Base-by-base conservation (phyloP, 2,888 invertebrate genomes). In the Parasteatoda lunata region DNA sequence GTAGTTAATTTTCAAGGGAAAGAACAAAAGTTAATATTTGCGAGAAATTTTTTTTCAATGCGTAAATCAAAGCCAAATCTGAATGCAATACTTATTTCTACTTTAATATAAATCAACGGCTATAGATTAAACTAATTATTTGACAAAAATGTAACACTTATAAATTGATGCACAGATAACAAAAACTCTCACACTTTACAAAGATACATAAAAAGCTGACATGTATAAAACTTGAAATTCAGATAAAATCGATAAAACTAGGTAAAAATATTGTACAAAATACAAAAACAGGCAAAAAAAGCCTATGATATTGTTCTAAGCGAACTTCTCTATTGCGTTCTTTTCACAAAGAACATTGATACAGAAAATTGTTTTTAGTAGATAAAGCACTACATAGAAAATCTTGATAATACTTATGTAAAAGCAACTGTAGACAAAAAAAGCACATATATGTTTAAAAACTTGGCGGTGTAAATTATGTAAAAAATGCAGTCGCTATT, bases 291-390 rank as follows among this genome's bases (percentile, higher is more conserved):
- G 72, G 30, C 51, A 54, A 49, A 30, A 11, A 54, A 54, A 30
- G 54, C 7, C 13, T 30, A 72, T 15, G 54, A 72, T 52, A 72
- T 30, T 72, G 15, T 72, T 30, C 72, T 72, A 72, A 72, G 45
- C 30, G 51, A 54, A 52, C 30, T 51, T 52, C 15, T 52, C 48
- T 59, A 13, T 59, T 59, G 11, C n/a, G 59, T 59, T 59, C 59
- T 59, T 59, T 13, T 72, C 15, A 45, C 30, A 52, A 69, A 30
- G 51, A 71, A 71, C 71, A 47, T 69, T 47, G 54, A 30, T 52
- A 72, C 54, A 52, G 52, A 72, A 45, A n/a, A 72, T 52, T 52
- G 72, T 59, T 59, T 7, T 59, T 59, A 59, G 9, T 59, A 59
- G 59, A 59, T 59, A 59, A 59, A 59, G n/a, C n/a, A 59, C 59